Percentiles rank a stretch among this genome's conserved stretches.
phyloP scores from a whole-genome alignment of 2,113 vertebrate species.

The Varanus komodoensis region DNA sequence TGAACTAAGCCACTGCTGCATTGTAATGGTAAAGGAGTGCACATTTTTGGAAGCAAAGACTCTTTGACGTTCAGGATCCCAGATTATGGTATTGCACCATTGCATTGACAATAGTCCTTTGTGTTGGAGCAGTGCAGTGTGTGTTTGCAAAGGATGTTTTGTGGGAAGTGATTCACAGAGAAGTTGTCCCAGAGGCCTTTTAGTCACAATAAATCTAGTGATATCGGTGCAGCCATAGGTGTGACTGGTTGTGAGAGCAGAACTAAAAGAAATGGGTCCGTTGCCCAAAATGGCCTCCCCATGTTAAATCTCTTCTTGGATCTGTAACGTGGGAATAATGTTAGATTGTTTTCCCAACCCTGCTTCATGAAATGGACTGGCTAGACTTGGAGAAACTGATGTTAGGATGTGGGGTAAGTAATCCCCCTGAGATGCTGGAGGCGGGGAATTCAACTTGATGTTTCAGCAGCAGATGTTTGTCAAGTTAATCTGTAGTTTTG shows the following conservation, averaged over 20 bases:
- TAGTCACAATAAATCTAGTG: background rate
- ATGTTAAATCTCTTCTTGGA: background rate
- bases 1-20: background rate
- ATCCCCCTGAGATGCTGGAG: background rate
- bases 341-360: background rate
- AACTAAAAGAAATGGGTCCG: background rate
- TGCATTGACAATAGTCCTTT: background rate
- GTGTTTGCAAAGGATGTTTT: background rate
- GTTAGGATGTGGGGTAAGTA: background rate
- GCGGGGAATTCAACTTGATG: no score
- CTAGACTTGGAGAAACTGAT: background rate
- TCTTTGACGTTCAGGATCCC: background rate
- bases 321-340: background rate
- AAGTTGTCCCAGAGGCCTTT: background rate
- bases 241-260: background rate
- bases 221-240: background rate
- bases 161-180: background rate
- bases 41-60: slow-evolving; percentile 1
- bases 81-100: background rate
- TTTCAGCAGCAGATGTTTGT: background rate
- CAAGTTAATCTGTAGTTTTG: background rate
- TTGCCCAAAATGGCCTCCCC: background rate
- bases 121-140: background rate
- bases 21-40: background rate
- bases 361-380: background rate